Base-by-base conservation (phyloP, 2,888 invertebrate species). In the Phortica okadai region DNA sequence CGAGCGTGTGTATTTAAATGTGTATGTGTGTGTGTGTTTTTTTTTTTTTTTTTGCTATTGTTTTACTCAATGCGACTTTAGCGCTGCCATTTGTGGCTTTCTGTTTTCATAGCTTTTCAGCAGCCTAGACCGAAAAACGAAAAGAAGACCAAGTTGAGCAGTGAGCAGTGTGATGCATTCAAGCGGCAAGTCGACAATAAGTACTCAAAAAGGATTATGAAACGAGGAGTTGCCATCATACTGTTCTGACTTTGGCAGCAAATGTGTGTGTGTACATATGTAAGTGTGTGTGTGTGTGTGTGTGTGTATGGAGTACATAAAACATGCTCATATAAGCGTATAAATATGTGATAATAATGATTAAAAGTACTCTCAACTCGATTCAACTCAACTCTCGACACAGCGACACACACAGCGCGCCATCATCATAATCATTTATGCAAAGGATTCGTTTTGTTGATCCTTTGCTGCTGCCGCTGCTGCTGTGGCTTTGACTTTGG, bases 271-370 rank as follows among this genome's bases (percentile, higher is more conserved):
- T 62, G 25, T 25, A 10, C 7, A 10, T 54, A 45, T 72, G 54
- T 25, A 10, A 16, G n/a, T 72, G 33, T 56, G 54, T 72, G n/a
- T 50, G n/a, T 72, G 33, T 56, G 54, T 72, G n/a, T 50, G 25
- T 44, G 16, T 66, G 75, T 25, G 62, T 44, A 76, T 59, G 79
- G 78, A 90, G 89, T 90, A 89, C 84, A 89, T 89, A 89, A 90
- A 90, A 89, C 89, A 90, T 87, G 89, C 89, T 89, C 89, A 86
- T 90, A 88, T 86, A 89, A 89, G 80, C 88, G 87, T 87, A 89
- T 87, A 89, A 88, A 89, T 90, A 89, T 89, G 89, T 88, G 89
- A 89, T 89, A 89, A 90, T 89, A 89, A 89, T 89, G 89, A 89
- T 88, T 88, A 86, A 86, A 87, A 86, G 82, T 88, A 82, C 87